Base-by-base conservation (phyloP, 2,888 invertebrate genomes). In the Atrina japonica region DNA sequence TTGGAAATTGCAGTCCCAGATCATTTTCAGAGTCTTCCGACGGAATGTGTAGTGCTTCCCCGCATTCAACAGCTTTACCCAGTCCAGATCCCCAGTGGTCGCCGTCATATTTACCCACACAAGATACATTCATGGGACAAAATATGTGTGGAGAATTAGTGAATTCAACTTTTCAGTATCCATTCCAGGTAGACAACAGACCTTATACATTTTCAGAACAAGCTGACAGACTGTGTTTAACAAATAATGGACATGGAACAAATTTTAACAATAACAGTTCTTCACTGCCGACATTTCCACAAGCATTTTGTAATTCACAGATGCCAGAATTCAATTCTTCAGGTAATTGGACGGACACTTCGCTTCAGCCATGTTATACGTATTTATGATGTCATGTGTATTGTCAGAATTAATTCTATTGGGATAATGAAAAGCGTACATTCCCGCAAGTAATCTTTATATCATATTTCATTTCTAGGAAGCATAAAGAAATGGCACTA, bases 11-110 rank as follows among this genome's bases (percentile, higher is more conserved):
- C 47, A 81, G 81, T 61, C 80, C 83, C 1, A 56, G 73, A n/a
- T 81, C 82, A 2, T 67, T 76, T 52, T 83, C 82, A 0, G 82
- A 82, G 53, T 77, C 78, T 0, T 83, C 84, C 2, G 82, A 83
- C 25, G 76, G 76, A 5, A 56, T 70, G 45, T 76, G 56, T 14
- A 75, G 75, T 41, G 52, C 59, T 29, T 68, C 78, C 2, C 73
- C 77, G 1, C 27, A 58, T 30, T 66, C 41, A 21, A 53, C 40
- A 47, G 68, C 55, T 43, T 23, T 58, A n/a, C 29, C 25, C 0
- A 55, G n/a, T 25, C 47, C 40, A 21, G 43, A 50, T 55, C 41
- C 58, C 7, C 52, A 66, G n/a, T 59, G 59, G 55, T 25, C 50
- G 1, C 35, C 56, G 2, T 41, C 40, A 1, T 45, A 43, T 0